Base-by-base conservation (phyloP, 1,140 invertebrate species). In the Caerostris darwini region DNA sequence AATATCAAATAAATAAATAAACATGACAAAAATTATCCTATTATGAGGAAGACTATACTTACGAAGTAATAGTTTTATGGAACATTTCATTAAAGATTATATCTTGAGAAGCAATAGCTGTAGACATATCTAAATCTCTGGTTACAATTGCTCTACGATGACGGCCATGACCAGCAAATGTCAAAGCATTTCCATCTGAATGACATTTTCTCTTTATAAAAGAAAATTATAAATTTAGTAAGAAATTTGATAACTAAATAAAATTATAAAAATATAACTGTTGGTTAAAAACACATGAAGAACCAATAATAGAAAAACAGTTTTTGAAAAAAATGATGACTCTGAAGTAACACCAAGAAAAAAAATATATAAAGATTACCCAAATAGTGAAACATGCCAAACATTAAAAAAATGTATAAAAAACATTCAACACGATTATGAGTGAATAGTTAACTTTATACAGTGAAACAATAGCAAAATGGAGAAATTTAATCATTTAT, bases 161-260 rank as follows among this genome's bases (percentile, higher is more conserved):
- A 81, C 95, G 95, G 92, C 95, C 95, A 69, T 95, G 94, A 8
- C 95, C 95, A 92, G n/a, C 4, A 67, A 96, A 96, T 7, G 95
- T 95, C 91, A 96, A 95, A 5, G 96, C 95, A 95, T 95, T 96
- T 53, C 96, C 95, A 34, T 96, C 95, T 56, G 96, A 95, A 34
- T 95, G 95, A 94, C 96, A 96, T 64, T 95, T 96, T 92, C 95
- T 95, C 96, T 96, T 69, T 86, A 54, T 69, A 50, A 90, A 61
- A 64, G 77, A 69, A 71, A 58, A 61, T 54, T 12, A 92, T 19
- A 82, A 77, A 87, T 88, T 77, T 77, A 77, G 10, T 7, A 34
- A 19, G 19, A 10, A 67, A 34, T 6, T 77, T 5, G 71, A 77
- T 19, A 77, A 53, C 10, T 4, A 2, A 19, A 77, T 77, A n/a